Evolutionary conservation across 2,797 vertebrate species (phyloP), one percentile per base, ranked within the genome.

Genomic region (Bradypodion pumilum): DNA sequence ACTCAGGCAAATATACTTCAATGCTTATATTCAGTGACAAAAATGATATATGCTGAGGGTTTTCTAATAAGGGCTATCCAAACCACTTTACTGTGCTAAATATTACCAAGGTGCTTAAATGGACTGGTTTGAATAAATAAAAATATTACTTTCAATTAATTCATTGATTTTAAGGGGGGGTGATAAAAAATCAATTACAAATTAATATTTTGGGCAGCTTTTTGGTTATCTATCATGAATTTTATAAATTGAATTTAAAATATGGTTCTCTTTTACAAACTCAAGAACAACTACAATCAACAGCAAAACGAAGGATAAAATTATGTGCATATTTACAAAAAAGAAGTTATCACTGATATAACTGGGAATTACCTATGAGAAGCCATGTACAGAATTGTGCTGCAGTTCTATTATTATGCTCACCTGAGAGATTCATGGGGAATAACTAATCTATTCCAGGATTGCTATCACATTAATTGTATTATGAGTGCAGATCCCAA

Each of bases 31-130:
- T 70, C 56, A 89, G 68, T 82, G 85, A 90, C 89, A 49, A 88
- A 89, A 90, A 91, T 86, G 81, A 88, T 62, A 92, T 73, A 78
- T 89, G 87, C 72, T 80, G 80, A 82, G 91, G 78, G n/a, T n/a
- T 86, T 92, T 74, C 83, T 78, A 87, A 49, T 84, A 81, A 35
- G 92, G 77, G 46, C 1, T 82, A 87, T 37, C 44, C 0, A 0
- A 86, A 93, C 90, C 81, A 82, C 88, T 89, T 87, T 42, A 23
- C 42, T 42, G 15, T 75, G 83, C 16, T 85, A 86, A 83, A 80
- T 49, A 88, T 23, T 63, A 86, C 87, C 73, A 78, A 91, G 91
- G 83, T 3, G 21, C 12, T 81, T 70, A n/a, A 84, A 91, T 81
- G 29, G 16, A 4, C 23, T 59, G 21, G 35, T 1, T 15, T 59